Evolutionary conservation across 2,888 invertebrate species (phyloP), one percentile per base, ranked within the genome.

Genomic region (Anticlea derivata): DNA sequence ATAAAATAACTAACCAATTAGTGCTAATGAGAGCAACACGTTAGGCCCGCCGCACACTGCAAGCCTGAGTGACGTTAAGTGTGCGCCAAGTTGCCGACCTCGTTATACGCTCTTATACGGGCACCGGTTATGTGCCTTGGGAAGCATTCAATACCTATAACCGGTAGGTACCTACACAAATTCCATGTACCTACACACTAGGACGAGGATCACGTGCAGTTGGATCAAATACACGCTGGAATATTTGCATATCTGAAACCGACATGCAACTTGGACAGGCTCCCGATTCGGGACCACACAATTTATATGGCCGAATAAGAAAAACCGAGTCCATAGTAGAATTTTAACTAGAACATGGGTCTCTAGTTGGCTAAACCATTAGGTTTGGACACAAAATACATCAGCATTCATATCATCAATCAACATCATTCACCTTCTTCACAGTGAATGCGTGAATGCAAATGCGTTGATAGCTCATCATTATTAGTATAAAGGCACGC

Each of bases 1-100:
- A 24, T 34, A 43, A 34, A 44, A 44, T 44, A 48, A 39, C 31
- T 24, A 22, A 35, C 29, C 48, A 53, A 48, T 53, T 53, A 53
- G 43, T 39, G 39, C 20, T 47, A 43, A 52, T 44, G 52, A 53
- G 52, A n/a, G 48, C 23, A 27, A 37, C 29, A 10, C 20, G 24
- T 38, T 24, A 39, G 35, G 39, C 10, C 4, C 30, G 26, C n/a
- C 30, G 48, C 43, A 26, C 30, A 34, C 29, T 31, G 33, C 24
- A 26, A 20, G 35, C 6, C 12, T n/a, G n/a, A n/a, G 27, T 34
- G 33, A 23, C 29, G 50, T 23, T 26, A 8, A 38, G 41, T 39
- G 38, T 27, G 33, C 11, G 34, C 26, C 11, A 26, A 27, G 44
- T 17, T 11, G 23, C 8, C 10, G 27, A 38, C 38, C 27, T 47